Percentiles rank a stretch among this genome's conserved stretches.
Evolutionary conservation across 2,888 invertebrate genomes (phyloP).

Genomic region (Cephalotes varians): DNA sequence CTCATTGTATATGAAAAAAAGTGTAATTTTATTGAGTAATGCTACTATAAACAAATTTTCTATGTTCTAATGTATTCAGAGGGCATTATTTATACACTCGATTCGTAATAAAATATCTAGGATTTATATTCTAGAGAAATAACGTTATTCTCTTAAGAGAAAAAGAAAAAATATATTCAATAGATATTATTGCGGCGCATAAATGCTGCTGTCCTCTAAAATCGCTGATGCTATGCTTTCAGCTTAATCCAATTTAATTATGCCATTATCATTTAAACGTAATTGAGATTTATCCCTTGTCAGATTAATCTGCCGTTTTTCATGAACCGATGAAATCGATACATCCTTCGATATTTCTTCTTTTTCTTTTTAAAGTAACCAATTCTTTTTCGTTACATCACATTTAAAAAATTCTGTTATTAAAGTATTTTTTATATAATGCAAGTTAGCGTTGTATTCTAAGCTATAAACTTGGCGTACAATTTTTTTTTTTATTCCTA

Average conservation of each 20-base stretch:
- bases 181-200: not conserved
- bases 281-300: not conserved
- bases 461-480: too few relatives aligned
- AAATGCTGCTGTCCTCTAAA: not conserved
- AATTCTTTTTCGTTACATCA: not conserved
- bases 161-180: not conserved
- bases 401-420: not conserved
- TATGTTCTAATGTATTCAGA: not conserved
- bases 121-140: too few relatives aligned
- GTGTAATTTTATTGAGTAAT: too few relatives aligned
- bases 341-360: not conserved
- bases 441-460: too few relatives aligned
- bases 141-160: not conserved
- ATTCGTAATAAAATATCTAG: not conserved
- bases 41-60: not conserved
- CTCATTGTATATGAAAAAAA: not conserved
- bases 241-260: slow-evolving; percentile 17
- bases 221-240: not conserved
- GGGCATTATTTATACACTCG: not conserved
- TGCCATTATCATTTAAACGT: not conserved
- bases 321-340: not conserved
- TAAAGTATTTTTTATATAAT: too few relatives aligned
- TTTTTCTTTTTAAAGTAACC: not conserved
- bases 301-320: not conserved
- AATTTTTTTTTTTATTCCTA: too few relatives aligned